Base-by-base conservation (phyloP, 1,140 invertebrate species). In the Zaprionus capensis region DNA sequence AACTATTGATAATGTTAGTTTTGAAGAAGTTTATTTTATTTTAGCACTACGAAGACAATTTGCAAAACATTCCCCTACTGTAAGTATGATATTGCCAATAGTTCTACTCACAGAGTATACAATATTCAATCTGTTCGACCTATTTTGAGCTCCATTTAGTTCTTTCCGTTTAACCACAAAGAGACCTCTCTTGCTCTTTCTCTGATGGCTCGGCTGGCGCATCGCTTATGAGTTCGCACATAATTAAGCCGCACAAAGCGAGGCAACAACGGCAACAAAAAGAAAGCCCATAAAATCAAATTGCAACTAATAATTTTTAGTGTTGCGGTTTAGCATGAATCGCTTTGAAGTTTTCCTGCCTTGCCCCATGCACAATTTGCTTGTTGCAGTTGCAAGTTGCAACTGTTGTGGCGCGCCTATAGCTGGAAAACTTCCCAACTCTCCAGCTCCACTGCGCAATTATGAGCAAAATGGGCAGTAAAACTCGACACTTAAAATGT, bases 171-270 rank as follows among this genome's bases (percentile, higher is more conserved):
- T 51, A 51, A 51, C 46, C 17, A 24, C 11, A 20, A 31, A n/a
- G 26, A 56, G 26, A 24, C 53, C 17, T 61, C 15, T 61, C 15
- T 46, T 17, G 9, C 7, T 46, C 41, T 46, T 17, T 46, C n/a
- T 44, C 2, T 44, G 31, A 11, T 31, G 31, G 9, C n/a, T 46
- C n/a, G 26, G 12, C 2, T 49, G 34, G 51, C 56, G 56, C 44
- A 61, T 26, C 55, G 36, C 24, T 58, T 68, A 59, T 49, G 64
- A 85, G 76, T 90, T 85, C 79, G 78, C 85, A 88, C 84, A 85
- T 88, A 91, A 91, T 85, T 86, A 88, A 88, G 22, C 85, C 79
- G 53, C 71, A 81, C 81, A 57, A 69, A 81, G 77, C 73, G 34
- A 49, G 46, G 65, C 55, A 41, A 36, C 69, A 38, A 28, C 26